Conservation (phyloP, 2,888 invertebrate genomes). For the Cartodere bifasciata region DNA sequence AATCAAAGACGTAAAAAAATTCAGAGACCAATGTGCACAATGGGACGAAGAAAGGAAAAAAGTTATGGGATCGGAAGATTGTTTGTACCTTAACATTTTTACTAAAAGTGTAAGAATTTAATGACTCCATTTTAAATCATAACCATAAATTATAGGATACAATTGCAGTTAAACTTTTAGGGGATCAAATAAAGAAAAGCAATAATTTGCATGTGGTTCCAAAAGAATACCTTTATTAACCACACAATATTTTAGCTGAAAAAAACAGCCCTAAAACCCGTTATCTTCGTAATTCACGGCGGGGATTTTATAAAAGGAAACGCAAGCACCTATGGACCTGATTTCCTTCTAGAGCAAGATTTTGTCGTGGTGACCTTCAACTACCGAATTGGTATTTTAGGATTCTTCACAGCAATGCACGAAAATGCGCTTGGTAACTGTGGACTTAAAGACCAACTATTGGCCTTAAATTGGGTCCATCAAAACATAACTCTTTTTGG, state of each 20-base stretch:
- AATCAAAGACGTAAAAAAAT: not conserved
- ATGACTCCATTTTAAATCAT: too few species aligned
- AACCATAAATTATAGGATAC: too few species aligned
- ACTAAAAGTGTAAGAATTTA: not conserved
- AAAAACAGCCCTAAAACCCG: not conserved
- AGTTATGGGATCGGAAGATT: not conserved
- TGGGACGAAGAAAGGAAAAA: not conserved
- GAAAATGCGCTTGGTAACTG: not conserved
- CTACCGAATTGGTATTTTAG: not conserved
- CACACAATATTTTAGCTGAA: not conserved
- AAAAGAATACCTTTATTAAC: too few species aligned
- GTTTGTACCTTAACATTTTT: slow-evolving; percentile 1
- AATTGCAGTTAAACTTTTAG: too few species aligned
- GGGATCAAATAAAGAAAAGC: too few species aligned
- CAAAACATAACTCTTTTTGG: not conserved
- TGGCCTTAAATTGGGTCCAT: not conserved
- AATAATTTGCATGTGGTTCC: too few species aligned
- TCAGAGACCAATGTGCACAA: not conserved
- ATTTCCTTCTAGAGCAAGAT: not conserved
- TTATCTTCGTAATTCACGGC: not conserved
- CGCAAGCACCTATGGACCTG: not conserved
- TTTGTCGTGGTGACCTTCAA: not conserved
- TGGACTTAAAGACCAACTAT: not conserved
- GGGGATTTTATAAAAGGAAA: not conserved
- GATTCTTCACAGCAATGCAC: not conserved